Conservation (phyloP, 2,113 vertebrate genomes). For the Struthidea cinerea region DNA sequence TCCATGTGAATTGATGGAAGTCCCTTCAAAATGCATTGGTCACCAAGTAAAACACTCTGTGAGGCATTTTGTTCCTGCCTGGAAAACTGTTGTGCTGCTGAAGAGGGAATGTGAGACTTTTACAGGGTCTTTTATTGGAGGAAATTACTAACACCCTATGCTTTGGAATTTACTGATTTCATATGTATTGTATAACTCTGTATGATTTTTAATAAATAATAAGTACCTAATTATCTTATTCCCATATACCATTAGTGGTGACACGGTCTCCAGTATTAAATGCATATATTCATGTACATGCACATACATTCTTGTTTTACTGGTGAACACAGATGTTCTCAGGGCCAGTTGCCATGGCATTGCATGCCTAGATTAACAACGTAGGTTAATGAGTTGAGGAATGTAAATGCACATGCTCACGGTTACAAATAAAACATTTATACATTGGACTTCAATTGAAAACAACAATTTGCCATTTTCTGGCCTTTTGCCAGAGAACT, state of each 20-base stretch:
- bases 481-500: not conserved
- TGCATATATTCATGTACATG: not conserved
- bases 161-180: not conserved
- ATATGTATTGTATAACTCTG: not conserved
- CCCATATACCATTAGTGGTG: not conserved
- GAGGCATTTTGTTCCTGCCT: not conserved
- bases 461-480: not conserved
- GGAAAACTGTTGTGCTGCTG: not conserved
- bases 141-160: not conserved
- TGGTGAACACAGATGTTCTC: not conserved
- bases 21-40: rapidly evolving
- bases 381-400: not conserved
- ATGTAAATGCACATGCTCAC: not conserved
- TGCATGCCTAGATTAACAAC: not conserved
- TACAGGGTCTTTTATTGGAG: not conserved
- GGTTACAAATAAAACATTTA: not conserved
- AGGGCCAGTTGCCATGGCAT: constrained; percentile 10
- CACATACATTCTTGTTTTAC: not conserved
- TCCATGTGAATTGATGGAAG: not conserved
- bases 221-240: not conserved
- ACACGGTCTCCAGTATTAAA: not conserved
- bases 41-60: rapidly evolving
- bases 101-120: not conserved
- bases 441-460: not conserved
- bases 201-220: not conserved